Base-by-base conservation (phyloP, 2,888 invertebrate genomes). In the Tryphoninae sp. region DNA sequence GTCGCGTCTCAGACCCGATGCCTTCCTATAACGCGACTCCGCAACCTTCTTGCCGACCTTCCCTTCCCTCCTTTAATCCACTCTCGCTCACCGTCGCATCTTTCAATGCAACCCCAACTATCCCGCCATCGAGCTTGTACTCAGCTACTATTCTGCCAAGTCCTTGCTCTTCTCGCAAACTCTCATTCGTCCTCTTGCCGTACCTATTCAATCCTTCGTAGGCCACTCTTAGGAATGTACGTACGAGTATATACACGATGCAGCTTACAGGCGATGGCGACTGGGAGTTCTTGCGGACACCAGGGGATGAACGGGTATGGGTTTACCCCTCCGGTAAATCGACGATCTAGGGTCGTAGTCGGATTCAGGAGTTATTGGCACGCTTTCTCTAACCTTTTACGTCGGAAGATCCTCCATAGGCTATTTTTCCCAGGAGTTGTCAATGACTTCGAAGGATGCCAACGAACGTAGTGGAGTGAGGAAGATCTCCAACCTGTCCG, bases 1-100 rank as follows among this genome's bases (percentile, higher is more conserved):
- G 65, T 51, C 83, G 80, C 80, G 84, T 85, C 86, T 58, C 58
- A 75, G 67, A 77, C 76, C 40, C 61, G 26, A 53, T 55, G 55
- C 49, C 33, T 65, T 53, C 26, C 19, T 33, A 68, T 67, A 74
- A 40, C 85, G 84, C 84, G 64, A 61, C 61, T 55, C 62, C 11
- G 59, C 65, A 67, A 40, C 26, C 81, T 51, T 76, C 77, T 75
- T 64, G 79, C 64, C 73, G 19, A 80, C 72, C 71, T 79, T 53
- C 75, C n/a, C 77, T 67, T 79, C 58, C 75, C n/a, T 73, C 58
- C 23, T 59, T 51, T 67, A 33, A 53, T 40, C 67, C 61, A 59
- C 49, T 49, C 55, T 16, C 16, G 53, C 55, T 51, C 51, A 19
- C 55, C 55, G 4, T 19, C 8, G 55, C 19, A 22, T 55, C 55